These are phyloP conservation scores for Pterophyllum scalare DNA, from an alignment of 2,113 vertebrate genomes.

Conservation along the genomic window DNA sequence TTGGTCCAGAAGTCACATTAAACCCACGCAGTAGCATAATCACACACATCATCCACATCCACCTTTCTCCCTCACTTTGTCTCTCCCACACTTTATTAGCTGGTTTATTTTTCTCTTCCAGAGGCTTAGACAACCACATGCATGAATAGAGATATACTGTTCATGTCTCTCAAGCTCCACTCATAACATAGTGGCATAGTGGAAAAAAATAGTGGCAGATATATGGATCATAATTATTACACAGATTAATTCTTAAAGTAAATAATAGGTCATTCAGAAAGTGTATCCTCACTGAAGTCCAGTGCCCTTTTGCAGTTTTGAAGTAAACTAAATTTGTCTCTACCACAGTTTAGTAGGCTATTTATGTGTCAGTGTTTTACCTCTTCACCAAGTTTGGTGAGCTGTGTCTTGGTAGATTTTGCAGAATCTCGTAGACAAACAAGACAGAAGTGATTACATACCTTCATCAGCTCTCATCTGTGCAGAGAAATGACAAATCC, in stretches of 20 bases:
- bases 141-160: neutral
- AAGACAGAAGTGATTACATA: neutral
- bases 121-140: neutral
- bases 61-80: slow-evolving; percentile 7
- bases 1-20: slow-evolving; percentile 42
- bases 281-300: neutral
- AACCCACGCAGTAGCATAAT: slow-evolving; percentile 45
- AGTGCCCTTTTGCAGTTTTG: neutral
- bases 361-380: neutral
- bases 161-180: neutral
- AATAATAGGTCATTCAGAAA: neutral
- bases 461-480: neutral
- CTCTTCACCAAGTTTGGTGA: neutral
- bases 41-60: slow-evolving; percentile 28
- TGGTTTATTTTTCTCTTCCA: slow-evolving; percentile 2
- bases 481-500: neutral
- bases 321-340: neutral
- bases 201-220: neutral
- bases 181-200: neutral
- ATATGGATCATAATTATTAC: neutral
- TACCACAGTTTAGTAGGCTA: neutral
- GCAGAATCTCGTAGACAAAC: neutral
- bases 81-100: slow-evolving; percentile 28
- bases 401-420: neutral
- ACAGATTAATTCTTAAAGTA: neutral